Evolutionary conservation across 2,888 invertebrate species (phyloP).

Genomic region (Campoplex capitator): DNA sequence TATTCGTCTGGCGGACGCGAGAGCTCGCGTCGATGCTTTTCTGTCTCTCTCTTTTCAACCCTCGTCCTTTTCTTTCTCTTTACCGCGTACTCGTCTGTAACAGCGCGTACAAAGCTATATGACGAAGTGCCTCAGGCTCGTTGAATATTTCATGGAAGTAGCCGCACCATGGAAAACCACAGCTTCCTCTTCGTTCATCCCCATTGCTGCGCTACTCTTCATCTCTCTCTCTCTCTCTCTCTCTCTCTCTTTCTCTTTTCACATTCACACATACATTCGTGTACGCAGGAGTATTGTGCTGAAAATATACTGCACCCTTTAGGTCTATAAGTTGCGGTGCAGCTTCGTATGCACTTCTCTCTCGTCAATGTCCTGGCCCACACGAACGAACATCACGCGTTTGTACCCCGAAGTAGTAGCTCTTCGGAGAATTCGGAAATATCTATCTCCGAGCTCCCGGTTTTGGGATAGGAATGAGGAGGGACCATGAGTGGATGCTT

Average conservation of each 20-base stretch:
- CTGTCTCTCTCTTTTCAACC: conserved; percentile 45
- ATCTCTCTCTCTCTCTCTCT: background rate
- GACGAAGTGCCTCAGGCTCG: conserved; percentile 79
- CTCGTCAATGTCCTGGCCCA: conserved; percentile 29
- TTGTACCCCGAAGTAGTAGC: conserved; percentile 32
- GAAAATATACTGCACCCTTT: conserved; percentile 34
- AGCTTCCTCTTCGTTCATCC: conserved; percentile 60
- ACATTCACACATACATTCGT: background rate
- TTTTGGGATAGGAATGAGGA: conserved; percentile 2
- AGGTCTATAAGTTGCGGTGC: conserved; percentile 25
- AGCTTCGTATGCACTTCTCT: conserved; percentile 1
- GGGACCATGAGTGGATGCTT: conserved; percentile 15
- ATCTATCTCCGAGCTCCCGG: conserved; percentile 1
- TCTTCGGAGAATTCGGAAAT: conserved; percentile 61
- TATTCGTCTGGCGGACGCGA: conserved; percentile 75
- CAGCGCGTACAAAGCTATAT: conserved; percentile 75
- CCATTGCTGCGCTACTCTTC: background rate
- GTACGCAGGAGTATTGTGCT: background rate
- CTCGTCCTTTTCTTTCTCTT: conserved; percentile 18
- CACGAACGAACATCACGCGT: background rate
- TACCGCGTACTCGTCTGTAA: conserved; percentile 35
- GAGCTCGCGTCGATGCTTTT: conserved; percentile 48
- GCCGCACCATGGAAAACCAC: conserved; percentile 76
- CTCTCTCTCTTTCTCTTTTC: background rate
- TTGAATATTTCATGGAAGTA: conserved; percentile 82